Percentiles rank a stretch among this genome's conserved stretches.
phyloP scores from a whole-genome alignment of 2,113 vertebrate species.

The Lutjanus erythropterus region DNA sequence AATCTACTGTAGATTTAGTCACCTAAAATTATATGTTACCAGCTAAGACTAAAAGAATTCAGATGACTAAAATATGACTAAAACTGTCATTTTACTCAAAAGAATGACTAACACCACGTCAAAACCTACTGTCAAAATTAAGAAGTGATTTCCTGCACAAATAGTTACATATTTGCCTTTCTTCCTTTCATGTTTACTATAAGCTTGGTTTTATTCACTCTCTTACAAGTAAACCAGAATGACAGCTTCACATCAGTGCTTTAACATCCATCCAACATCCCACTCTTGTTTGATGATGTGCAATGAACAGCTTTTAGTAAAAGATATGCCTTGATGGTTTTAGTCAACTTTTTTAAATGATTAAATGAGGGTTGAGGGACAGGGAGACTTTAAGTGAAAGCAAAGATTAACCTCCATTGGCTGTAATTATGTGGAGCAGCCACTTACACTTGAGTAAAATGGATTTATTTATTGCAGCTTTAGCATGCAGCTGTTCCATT shows the following conservation, averaged over 20 bases:
- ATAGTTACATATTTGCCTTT: not conserved
- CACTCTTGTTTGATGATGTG: not conserved
- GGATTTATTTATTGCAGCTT: constrained; percentile 29
- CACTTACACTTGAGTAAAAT: constrained; percentile 11
- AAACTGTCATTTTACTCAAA: too few species aligned
- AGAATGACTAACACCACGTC: too few species aligned
- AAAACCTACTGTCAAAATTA: too few species aligned
- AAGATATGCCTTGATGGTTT: not conserved
- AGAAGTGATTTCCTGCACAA: too few species aligned
- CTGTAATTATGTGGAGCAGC: constrained; percentile 56
- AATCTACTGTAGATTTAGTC: too few species aligned
- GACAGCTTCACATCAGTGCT: not conserved
- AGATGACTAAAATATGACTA: too few species aligned
- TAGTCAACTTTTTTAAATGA: not conserved
- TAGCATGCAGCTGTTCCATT: constrained; percentile 34
- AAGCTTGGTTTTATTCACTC: not conserved
- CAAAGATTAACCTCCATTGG: constrained; percentile 57
- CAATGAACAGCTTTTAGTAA: not conserved
- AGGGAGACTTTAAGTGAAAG: constrained; percentile 9
- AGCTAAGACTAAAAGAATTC: too few species aligned
- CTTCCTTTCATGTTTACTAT: not conserved
- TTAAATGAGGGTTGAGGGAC: not conserved
- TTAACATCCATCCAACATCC: not conserved
- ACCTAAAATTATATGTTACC: too few species aligned
- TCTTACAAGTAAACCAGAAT: not conserved